phyloP scores from a whole-genome alignment of 92 coral and sea anemone species.

The Parazoanthus swiftii region DNA sequence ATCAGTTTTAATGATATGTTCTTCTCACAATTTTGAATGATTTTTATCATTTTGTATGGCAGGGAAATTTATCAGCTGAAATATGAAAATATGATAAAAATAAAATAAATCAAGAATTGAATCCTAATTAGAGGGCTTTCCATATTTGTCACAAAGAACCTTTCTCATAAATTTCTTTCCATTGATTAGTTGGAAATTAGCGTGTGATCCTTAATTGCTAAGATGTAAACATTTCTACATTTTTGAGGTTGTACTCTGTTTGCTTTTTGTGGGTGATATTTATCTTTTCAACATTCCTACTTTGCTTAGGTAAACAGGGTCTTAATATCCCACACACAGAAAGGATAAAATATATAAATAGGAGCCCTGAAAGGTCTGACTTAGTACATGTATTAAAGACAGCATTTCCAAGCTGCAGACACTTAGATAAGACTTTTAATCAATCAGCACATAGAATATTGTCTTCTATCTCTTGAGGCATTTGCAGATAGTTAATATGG shows the following conservation, averaged over 20 bases:
- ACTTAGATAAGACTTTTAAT: no score
- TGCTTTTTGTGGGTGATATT: not conserved
- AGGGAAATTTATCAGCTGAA: not conserved
- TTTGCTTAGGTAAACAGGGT: constrained; percentile 14
- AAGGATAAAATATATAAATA: not conserved
- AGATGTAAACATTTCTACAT: not conserved
- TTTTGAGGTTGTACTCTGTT: constrained; percentile 2
- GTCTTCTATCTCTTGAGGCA: not conserved
- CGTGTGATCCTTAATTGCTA: not conserved
- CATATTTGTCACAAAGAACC: not conserved
- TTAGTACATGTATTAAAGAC: not conserved
- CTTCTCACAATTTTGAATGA: not conserved
- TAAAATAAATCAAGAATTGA: no score
- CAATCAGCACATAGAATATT: not conserved
- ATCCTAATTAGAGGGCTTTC: not conserved
- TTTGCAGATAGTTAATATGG: no score
- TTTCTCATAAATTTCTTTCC: not conserved
- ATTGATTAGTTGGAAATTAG: not conserved
- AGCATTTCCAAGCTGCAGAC: not conserved
- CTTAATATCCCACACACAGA: not conserved
- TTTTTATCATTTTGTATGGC: not conserved
- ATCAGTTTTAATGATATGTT: no score
- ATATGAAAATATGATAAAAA: no score
- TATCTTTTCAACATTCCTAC: constrained; percentile 9
- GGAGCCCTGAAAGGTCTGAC: not conserved